Percentiles rank a stretch among this genome's conserved stretches.
These are phyloP conservation scores for Adelges cooleyi DNA, from an alignment of 1,140 invertebrate genomes.

Conservation along the genomic window DNA sequence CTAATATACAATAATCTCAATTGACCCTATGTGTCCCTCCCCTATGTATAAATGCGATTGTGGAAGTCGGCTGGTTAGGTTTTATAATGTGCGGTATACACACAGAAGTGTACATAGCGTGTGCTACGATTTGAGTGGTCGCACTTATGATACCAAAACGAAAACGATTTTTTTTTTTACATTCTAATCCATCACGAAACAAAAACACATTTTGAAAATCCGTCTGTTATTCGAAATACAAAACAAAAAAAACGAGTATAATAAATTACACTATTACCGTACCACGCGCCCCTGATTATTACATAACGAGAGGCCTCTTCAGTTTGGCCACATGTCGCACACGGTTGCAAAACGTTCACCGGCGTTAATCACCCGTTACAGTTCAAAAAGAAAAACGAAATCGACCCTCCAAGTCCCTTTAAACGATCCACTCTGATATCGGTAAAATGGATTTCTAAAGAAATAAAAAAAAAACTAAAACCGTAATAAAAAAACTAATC, in stretches of 20 bases:
- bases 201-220: background rate
- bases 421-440: too few relatives aligned
- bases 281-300: constrained; percentile 8
- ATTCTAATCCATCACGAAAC: background rate
- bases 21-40: too few relatives aligned
- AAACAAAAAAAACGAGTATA: constrained; percentile 4
- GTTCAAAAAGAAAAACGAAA: too few relatives aligned
- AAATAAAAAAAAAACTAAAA: too few relatives aligned
- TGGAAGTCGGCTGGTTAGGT: too few relatives aligned
- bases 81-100: too few relatives aligned
- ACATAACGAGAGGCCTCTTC: background rate
- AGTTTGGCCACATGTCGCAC: constrained; percentile 5
- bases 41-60: too few relatives aligned
- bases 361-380: constrained; percentile 6
- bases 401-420: too few relatives aligned
- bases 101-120: too few relatives aligned
- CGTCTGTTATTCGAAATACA: background rate
- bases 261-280: background rate
- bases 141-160: background rate
- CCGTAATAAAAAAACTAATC: too few relatives aligned
- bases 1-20: too few relatives aligned
- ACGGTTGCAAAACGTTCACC: constrained; percentile 11
- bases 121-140: background rate
- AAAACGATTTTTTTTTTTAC: background rate
- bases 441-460: too few relatives aligned